A percentile compares a stretch with the other conserved stretches of the same genome.
phyloP scores from a whole-genome alignment of 2,888 invertebrate genomes.

The Himalopsyche anomala region DNA sequence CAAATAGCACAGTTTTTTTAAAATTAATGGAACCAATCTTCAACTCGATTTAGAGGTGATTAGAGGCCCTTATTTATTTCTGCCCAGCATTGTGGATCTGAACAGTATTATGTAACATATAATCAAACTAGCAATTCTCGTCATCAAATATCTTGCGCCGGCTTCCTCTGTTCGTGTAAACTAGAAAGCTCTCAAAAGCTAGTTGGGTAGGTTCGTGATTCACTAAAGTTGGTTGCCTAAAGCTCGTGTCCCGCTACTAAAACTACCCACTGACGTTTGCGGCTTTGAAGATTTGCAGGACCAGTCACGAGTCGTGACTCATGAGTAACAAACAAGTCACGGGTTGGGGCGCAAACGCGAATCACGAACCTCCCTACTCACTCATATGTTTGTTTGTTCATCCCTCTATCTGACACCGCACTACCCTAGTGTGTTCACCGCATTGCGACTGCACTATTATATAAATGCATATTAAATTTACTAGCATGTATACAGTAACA shows the following conservation, averaged over 20 bases:
- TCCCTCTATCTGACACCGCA: neutral
- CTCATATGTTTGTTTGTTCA: neutral
- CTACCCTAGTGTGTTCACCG: neutral
- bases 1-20: too few relatives aligned
- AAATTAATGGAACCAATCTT: too few relatives aligned
- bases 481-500: too few relatives aligned
- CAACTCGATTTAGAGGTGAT: too few relatives aligned
- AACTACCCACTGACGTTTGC: slow-evolving; percentile 13
- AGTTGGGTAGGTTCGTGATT: neutral
- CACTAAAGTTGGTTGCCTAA: slow-evolving; percentile 22
- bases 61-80: too few relatives aligned
- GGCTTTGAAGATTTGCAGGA: slow-evolving; percentile 29
- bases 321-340: slow-evolving; percentile 10
- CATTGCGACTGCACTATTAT: neutral
- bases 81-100: too few relatives aligned
- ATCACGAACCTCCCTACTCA: neutral
- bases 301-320: slow-evolving; percentile 14
- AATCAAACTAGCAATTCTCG: too few relatives aligned
- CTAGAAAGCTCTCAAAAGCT: neutral
- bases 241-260: slow-evolving; percentile 12
- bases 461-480: too few relatives aligned
- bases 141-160: too few relatives aligned
- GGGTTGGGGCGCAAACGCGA: neutral
- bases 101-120: too few relatives aligned
- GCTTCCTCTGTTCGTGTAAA: too few relatives aligned